Base-by-base conservation (phyloP, 2,888 invertebrate species). In the Creontiades dilutus region DNA sequence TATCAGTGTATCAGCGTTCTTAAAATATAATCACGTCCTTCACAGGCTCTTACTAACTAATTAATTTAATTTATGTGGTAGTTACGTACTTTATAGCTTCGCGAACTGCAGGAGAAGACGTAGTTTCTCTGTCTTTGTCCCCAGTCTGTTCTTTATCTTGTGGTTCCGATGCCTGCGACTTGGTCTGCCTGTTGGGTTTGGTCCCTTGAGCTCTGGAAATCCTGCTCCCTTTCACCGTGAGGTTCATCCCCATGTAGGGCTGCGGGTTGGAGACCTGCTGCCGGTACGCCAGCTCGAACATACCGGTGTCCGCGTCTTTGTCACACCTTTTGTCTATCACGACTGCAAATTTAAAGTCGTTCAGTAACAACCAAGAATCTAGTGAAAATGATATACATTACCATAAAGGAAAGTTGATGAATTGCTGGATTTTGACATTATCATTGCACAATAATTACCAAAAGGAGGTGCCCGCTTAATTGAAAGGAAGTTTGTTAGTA, bases 191-290 rank as follows among this genome's bases (percentile, higher is more conserved):
- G 55, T 88, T 88, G 47, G 88, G 88, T 78, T 80, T 88, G 52
- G 78, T 88, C n/a, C 88, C 88, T 28, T 88, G 88, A 55, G 90
- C 89, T 82, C 90, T 87, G 12, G 75, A 76, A 3, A 91, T 78
- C 14, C 85, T 28, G 91, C 95, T 95, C 1, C 96, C 96, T 91
- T 96, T 95, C 12, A 96, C 94, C 13, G 96, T 95, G 55, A 96
- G 93, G 23, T 95, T 96, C 92, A 96, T 94, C 0, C 97, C 97
- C 91, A 97, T 94, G 93, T 97, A 97, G 0, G 97, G 97, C 14
- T 97, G 97, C 0, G 96, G 96, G 92, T 96, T 96, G 0, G 97
- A 96, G 91, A 96, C 94, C 86, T 95, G 94, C 93, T 98, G 98
- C 90, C 95, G 96, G 93, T 97, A 97, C 11, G 96, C 95, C 91